phyloP scores from a whole-genome alignment of 2,113 vertebrate species.

The Eulacestoma nigropectus region DNA sequence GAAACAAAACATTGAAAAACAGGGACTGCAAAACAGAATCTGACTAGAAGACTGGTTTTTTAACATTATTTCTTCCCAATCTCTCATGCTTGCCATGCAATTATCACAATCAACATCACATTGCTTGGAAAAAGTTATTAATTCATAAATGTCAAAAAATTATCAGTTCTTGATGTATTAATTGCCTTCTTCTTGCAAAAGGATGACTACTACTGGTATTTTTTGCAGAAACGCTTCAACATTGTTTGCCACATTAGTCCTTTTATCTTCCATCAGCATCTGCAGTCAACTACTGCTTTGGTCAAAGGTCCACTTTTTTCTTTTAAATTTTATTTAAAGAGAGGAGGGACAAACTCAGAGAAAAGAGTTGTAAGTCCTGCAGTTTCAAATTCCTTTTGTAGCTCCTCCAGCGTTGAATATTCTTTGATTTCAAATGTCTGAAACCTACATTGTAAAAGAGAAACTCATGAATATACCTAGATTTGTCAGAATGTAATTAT shows the following conservation, averaged over 20 bases:
- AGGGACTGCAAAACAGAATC: background rate
- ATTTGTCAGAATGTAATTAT: slow-evolving; percentile 72
- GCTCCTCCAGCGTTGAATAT: slow-evolving; percentile 71
- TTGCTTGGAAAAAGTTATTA: background rate
- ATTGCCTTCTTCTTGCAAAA: background rate
- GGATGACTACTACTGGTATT: background rate
- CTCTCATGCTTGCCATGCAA: slow-evolving; percentile 15
- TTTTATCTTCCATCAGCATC: background rate
- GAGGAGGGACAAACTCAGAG: slow-evolving; percentile 69
- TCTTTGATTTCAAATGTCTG: slow-evolving; percentile 81
- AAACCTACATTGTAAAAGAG: slow-evolving; percentile 72
- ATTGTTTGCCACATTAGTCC: background rate
- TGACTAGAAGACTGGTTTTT: slow-evolving; percentile 11
- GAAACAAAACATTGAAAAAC: background rate
- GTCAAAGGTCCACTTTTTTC: background rate
- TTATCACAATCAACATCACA: background rate
- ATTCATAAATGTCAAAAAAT: background rate
- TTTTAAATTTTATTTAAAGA: slow-evolving; percentile 59
- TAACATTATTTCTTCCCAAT: background rate
- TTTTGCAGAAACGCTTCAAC: slow-evolving; percentile 18
- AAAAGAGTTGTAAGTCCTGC: slow-evolving; percentile 72
- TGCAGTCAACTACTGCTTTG: background rate
- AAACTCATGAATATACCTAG: slow-evolving; percentile 61
- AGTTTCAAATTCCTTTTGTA: slow-evolving; percentile 80
- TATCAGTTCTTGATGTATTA: background rate